Conservation (phyloP, 2,797 vertebrate genomes). For the Lycodopsis pacificus region DNA sequence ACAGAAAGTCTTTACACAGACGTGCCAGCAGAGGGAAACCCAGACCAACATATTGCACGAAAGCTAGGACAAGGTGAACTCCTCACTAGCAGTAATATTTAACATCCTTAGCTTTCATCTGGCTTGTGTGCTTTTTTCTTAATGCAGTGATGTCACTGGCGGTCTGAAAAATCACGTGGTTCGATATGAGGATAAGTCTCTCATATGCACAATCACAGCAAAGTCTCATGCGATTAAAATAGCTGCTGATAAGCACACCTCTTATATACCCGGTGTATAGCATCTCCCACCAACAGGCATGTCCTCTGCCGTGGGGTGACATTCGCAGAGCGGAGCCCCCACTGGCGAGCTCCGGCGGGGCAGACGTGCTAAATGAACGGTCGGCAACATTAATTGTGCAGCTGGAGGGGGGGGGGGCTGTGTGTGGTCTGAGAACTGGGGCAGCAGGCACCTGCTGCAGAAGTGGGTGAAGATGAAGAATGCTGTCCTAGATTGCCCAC, state of each 20-base stretch:
- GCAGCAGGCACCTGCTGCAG: constrained; percentile 86
- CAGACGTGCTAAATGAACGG: constrained; percentile 49
- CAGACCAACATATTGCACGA: constrained; percentile 36
- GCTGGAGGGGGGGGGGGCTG: constrained; percentile 33
- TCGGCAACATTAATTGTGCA: constrained; percentile 79
- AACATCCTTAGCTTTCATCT: constrained; percentile 7
- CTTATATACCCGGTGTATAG: background rate
- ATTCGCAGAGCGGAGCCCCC: constrained; percentile 41
- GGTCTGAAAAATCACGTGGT: background rate
- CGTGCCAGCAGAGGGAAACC: constrained; percentile 75
- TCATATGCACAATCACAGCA: background rate
- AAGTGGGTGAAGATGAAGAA: constrained; percentile 87
- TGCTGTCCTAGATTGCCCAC: constrained; percentile 84
- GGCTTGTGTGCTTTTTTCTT: background rate
- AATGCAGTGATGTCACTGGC: background rate
- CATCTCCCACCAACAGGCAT: too few species aligned
- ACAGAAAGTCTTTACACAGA: constrained; percentile 28
- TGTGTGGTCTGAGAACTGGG: constrained; percentile 77
- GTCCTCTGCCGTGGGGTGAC: constrained; percentile 29
- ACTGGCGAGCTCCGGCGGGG: constrained; percentile 35
- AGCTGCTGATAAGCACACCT: constrained; percentile 3
- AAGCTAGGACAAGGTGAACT: constrained; percentile 6
- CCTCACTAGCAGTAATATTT: background rate
- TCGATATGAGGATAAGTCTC: background rate
- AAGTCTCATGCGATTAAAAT: background rate